Percentiles rank a stretch among this genome's conserved stretches.
Evolutionary conservation across 92 coral and sea anemone genomes (phyloP).

Genomic region (Epizoanthus illoricatus): DNA sequence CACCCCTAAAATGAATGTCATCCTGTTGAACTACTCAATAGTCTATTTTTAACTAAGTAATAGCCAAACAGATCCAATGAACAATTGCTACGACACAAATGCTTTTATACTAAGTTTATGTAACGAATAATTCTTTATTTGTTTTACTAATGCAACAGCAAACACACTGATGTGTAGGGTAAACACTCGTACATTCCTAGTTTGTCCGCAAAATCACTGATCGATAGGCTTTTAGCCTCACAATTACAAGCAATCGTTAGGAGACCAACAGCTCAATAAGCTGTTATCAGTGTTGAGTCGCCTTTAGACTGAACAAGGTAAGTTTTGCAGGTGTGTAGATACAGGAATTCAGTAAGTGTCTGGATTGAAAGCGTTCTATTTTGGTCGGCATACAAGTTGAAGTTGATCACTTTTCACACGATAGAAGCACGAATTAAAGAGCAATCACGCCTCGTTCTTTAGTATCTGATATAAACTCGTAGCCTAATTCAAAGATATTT

Average conservation of each 20-base stretch:
- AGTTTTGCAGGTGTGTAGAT: not conserved
- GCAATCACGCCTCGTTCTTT: too few species aligned
- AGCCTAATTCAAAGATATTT: too few species aligned
- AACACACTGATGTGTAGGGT: conserved; percentile 15
- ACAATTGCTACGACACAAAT: conserved; percentile 1
- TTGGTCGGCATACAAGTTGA: conserved; percentile 1
- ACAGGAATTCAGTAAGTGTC: conserved; percentile 21
- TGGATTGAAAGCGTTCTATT: conserved; percentile 11
- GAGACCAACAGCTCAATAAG: conserved; percentile 1
- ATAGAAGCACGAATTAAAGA: too few species aligned
- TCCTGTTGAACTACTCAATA: not conserved
- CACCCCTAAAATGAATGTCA: conserved; percentile 7
- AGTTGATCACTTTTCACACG: too few species aligned
- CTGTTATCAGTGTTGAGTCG: conserved; percentile 21
- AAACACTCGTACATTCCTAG: conserved; percentile 37
- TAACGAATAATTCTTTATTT: conserved; percentile 51
- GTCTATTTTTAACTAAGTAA: conserved; percentile 28
- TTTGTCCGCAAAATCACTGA: conserved; percentile 25
- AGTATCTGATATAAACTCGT: too few species aligned
- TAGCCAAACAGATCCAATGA: conserved; percentile 4
- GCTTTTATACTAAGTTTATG: not conserved
- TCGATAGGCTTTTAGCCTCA: not conserved
- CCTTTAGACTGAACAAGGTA: conserved; percentile 30
- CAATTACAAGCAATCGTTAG: not conserved
- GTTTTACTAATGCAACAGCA: conserved; percentile 75